Percentiles rank a stretch among this genome's conserved stretches.
Evolutionary conservation across 2,113 vertebrate genomes (phyloP).

Genomic region (Ptyas mucosa): DNA sequence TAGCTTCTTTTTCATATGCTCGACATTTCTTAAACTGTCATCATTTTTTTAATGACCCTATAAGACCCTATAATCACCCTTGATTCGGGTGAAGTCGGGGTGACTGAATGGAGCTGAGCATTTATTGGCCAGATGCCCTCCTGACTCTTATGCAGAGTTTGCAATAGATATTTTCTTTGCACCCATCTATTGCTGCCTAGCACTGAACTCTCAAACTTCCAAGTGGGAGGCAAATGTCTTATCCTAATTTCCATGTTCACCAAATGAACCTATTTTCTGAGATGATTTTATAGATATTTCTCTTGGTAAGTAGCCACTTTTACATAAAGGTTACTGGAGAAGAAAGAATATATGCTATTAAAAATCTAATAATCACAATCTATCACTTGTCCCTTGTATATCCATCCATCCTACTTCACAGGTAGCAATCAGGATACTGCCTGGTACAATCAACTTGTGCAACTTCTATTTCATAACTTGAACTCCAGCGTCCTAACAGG

Average conservation of each 20-base stretch:
- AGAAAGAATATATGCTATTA: background rate
- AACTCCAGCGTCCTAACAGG: background rate
- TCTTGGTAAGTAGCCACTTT: background rate
- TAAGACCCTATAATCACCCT: background rate
- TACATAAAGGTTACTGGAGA: background rate
- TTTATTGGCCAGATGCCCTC: background rate
- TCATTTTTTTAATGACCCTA: background rate
- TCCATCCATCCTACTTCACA: background rate
- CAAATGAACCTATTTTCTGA: background rate
- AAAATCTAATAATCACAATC: background rate
- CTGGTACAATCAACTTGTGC: background rate
- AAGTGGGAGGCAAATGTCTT: background rate
- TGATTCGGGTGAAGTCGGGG: background rate
- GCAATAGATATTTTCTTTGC: background rate
- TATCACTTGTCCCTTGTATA: background rate
- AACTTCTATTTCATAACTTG: background rate
- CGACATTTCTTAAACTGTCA: constrained; percentile 27
- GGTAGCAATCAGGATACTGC: background rate
- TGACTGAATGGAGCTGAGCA: background rate
- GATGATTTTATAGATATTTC: background rate
- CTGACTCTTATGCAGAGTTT: background rate
- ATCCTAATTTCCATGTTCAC: constrained; percentile 42
- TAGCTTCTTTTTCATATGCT: background rate
- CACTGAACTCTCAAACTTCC: background rate
- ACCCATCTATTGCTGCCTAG: background rate